A percentile compares a stretch with the other conserved stretches of the same genome.
phyloP scores from a whole-genome alignment of 2,113 vertebrate species.

The Peromyscus leucopus region DNA sequence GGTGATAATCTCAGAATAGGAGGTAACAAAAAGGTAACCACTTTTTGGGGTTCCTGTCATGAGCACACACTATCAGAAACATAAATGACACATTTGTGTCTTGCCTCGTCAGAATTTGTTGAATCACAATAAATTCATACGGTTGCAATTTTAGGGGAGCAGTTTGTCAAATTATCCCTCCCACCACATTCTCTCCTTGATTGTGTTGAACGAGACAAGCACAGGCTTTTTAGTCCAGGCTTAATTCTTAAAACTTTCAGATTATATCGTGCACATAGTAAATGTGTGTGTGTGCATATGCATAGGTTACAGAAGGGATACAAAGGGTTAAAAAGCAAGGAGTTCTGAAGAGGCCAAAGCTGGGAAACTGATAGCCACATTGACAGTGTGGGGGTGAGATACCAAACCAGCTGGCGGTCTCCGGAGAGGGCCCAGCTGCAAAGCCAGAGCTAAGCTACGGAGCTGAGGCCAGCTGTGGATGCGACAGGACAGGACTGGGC shows the following conservation, averaged over 20 bases:
- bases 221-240: not conserved
- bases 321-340: not conserved
- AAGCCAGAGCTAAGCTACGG: not conserved
- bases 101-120: not conserved
- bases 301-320: not conserved
- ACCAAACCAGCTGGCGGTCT: not conserved
- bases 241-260: not conserved
- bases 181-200: not conserved
- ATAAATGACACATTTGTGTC: not conserved
- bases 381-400: not conserved
- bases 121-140: not conserved
- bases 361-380: not conserved
- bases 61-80: not conserved
- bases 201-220: not conserved
- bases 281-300: too few species aligned
- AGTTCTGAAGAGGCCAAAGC: not conserved
- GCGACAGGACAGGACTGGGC: not conserved
- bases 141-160: not conserved
- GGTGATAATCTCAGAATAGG: not conserved
- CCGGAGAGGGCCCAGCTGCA: not conserved
- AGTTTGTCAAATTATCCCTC: not conserved
- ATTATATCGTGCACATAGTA: not conserved
- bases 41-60: not conserved
- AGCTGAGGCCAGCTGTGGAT: not conserved
- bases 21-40: not conserved